Evolutionary conservation across 2,113 vertebrate genomes (phyloP).

Genomic region (Talpa occidentalis): DNA sequence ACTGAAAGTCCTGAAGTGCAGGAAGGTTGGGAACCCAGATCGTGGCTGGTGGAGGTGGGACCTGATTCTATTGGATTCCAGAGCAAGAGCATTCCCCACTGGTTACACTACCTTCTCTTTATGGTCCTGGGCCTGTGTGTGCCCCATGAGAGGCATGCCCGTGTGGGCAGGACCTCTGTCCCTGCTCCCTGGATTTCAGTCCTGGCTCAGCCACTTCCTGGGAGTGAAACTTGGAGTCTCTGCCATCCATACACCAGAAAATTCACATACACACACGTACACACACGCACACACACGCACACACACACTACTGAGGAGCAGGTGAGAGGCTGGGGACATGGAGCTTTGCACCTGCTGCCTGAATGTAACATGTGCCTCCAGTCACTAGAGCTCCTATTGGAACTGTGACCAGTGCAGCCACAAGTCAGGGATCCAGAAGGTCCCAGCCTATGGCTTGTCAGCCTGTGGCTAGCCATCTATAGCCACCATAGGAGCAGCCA

Average conservation of each 20-base stretch:
- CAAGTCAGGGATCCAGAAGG: not conserved
- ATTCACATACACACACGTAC: rapidly evolving
- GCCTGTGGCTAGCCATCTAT: not conserved
- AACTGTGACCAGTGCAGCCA: not conserved
- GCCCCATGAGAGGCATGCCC: not conserved
- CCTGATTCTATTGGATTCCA: not conserved
- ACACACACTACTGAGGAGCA: not conserved
- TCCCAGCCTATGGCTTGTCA: not conserved
- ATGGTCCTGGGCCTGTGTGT: not conserved
- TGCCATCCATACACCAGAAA: not conserved
- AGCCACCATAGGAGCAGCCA: slow-evolving; percentile 34
- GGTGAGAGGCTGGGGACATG: too few species aligned
- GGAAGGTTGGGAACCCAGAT: not conserved
- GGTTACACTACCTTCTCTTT: not conserved
- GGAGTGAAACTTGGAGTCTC: not conserved
- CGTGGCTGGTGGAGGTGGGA: not conserved
- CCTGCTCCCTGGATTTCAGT: not conserved
- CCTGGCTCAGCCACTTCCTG: not conserved
- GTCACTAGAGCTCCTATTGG: rapidly evolving
- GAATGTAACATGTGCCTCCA: not conserved
- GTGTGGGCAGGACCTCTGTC: not conserved
- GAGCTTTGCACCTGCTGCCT: not conserved
- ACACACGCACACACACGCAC: too few species aligned
- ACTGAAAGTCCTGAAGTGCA: not conserved
- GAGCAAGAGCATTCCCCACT: not conserved